phyloP scores from a whole-genome alignment of 2,113 vertebrate species.

The Percina caprodes region DNA sequence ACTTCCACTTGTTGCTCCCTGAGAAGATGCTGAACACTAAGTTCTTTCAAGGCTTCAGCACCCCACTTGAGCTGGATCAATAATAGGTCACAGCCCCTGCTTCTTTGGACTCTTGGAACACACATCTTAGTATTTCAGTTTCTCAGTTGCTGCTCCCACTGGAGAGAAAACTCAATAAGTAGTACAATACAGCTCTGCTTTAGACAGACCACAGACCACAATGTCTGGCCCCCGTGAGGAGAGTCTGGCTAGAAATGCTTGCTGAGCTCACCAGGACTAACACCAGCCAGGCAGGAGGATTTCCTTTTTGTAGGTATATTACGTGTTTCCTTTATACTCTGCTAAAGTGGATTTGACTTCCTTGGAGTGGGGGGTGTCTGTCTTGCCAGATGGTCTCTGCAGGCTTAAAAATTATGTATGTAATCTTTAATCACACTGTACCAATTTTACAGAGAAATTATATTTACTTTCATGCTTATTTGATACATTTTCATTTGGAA shows the following conservation, averaged over 20 bases:
- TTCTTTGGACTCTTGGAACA: conserved; percentile 30
- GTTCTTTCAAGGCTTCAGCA: conserved; percentile 9
- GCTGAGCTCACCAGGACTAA: conserved; percentile 42
- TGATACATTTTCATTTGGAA: conserved; percentile 1
- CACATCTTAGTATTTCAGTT: conserved; percentile 11
- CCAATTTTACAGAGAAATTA: conserved; percentile 6
- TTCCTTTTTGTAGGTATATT: conserved; percentile 37
- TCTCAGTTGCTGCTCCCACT: neutral
- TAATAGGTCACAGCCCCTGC: conserved; percentile 13
- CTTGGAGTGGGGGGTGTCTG: neutral
- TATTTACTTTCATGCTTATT: conserved; percentile 12
- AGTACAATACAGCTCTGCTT: conserved; percentile 22
- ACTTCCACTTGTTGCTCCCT: conserved; percentile 10
- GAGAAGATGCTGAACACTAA: conserved; percentile 33
- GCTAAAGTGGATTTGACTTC: conserved; percentile 47
- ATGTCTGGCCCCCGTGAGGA: conserved; percentile 17
- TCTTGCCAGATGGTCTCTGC: conserved; percentile 47
- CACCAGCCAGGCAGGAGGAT: conserved; percentile 28
- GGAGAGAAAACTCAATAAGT: conserved; percentile 31
- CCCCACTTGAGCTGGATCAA: conserved; percentile 49
- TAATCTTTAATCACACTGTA: conserved; percentile 39
- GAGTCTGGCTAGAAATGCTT: neutral
- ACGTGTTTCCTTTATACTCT: conserved; percentile 37
- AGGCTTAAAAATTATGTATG: conserved; percentile 41
- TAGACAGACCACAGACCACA: neutral